These are phyloP conservation scores for Danionella dracula DNA, from an alignment of 2,797 vertebrate species.

Conservation along the genomic window DNA sequence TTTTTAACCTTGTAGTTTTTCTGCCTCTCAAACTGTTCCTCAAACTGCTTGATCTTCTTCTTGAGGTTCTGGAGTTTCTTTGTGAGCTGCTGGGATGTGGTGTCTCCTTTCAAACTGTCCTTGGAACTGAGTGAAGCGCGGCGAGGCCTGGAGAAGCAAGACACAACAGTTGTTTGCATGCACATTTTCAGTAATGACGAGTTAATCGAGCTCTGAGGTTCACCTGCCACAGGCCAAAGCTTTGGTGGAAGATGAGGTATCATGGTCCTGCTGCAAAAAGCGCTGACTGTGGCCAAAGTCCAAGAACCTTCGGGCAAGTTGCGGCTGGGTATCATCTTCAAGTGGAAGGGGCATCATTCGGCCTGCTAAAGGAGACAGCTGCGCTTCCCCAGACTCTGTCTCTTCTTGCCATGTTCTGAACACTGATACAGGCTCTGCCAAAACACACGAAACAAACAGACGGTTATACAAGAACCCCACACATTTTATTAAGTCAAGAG, in stretches of 20 bases:
- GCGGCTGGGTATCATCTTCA: conserved; percentile 80
- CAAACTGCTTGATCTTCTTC: conserved; percentile 97
- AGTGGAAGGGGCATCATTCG: conserved; percentile 85
- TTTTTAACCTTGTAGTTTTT: conserved; percentile 83
- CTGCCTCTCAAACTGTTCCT: conserved; percentile 96
- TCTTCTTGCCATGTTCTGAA: conserved; percentile 96
- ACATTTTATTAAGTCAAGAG: not conserved
- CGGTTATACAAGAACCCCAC: not conserved
- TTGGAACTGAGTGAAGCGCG: conserved; percentile 88
- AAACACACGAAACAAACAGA: conserved; percentile 14
- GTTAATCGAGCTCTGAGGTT: not conserved
- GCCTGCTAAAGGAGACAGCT: conserved; percentile 90
- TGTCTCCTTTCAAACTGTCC: conserved; percentile 83
- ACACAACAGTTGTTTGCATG: too few species aligned
- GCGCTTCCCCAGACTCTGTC: conserved; percentile 88
- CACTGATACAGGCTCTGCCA: conserved; percentile 87
- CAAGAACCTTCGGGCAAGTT: conserved; percentile 84
- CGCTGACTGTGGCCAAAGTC: conserved; percentile 93
- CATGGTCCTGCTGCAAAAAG: conserved; percentile 87
- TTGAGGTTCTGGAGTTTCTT: conserved; percentile 91
- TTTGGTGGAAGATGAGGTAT: conserved; percentile 82
- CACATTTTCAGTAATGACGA: not conserved
- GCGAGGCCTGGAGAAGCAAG: conserved; percentile 70
- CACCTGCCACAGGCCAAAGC: conserved; percentile 82
- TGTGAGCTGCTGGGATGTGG: conserved; percentile 86